Evolutionary conservation across 2,797 vertebrate genomes (phyloP).

Genomic region (Lacerta bilineata): DNA sequence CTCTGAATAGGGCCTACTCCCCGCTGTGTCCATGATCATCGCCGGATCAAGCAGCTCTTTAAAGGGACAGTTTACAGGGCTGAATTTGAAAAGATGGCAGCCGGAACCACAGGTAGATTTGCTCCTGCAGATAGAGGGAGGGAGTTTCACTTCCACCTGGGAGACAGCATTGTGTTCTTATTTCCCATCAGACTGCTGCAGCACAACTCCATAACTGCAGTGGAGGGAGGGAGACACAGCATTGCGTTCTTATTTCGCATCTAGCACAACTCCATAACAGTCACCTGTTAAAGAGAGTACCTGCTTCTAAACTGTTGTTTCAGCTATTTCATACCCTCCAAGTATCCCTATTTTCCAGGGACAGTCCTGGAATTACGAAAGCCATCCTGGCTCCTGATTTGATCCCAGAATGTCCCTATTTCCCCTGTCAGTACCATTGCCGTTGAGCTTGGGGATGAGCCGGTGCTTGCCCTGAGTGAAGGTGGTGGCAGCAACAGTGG

Average conservation of each 20-base stretch:
- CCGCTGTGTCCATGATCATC: not conserved
- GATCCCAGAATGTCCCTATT: too few species aligned
- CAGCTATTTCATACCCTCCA: too few species aligned
- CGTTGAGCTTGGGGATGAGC: too few species aligned
- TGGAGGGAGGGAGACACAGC: not conserved
- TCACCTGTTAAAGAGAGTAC: not conserved
- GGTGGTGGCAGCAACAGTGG: too few species aligned
- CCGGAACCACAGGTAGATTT: not conserved
- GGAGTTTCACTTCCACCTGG: too few species aligned
- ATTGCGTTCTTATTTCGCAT: not conserved
- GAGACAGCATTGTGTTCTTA: not conserved
- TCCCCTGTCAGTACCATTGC: too few species aligned
- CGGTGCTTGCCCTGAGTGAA: too few species aligned
- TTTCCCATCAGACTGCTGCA: not conserved
- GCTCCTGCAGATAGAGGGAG: not conserved
- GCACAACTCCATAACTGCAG: not conserved
- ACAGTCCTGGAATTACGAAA: too few species aligned
- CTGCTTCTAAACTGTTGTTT: not conserved
- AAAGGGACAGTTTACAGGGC: not conserved
- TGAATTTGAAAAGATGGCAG: not conserved
- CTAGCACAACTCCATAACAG: not conserved
- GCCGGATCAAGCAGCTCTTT: constrained; percentile 7
- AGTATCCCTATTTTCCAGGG: too few species aligned
- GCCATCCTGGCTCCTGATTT: too few species aligned
- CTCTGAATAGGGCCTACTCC: too few species aligned